Evolutionary conservation across 2,888 invertebrate genomes (phyloP).

Genomic region (Pristionchus fissidentatus): DNA sequence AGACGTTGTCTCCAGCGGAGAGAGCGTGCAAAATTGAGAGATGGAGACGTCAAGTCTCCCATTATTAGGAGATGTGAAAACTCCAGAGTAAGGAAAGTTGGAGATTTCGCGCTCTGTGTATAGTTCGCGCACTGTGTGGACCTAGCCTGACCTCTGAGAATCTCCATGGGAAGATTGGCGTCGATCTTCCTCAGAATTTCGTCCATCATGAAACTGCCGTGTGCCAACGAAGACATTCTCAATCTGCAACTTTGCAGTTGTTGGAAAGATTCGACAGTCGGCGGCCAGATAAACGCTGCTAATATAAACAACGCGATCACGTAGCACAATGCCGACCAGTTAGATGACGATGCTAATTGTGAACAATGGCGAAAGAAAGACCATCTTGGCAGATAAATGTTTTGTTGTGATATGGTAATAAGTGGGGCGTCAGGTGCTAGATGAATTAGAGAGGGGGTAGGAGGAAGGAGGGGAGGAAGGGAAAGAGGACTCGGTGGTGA

Average conservation of each 20-base stretch:
- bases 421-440: slow-evolving; percentile 13
- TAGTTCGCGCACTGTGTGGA: neutral
- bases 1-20: neutral
- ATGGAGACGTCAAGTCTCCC: too few species aligned
- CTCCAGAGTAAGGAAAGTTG: too few species aligned
- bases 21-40: neutral
- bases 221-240: too few species aligned
- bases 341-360: neutral
- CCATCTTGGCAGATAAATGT: neutral
- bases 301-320: too few species aligned
- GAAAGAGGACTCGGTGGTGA: slow-evolving; percentile 11
- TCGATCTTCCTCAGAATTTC: slow-evolving; percentile 35
- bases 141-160: neutral
- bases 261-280: too few species aligned
- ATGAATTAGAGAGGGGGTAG: neutral
- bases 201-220: slow-evolving; percentile 26
- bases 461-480: neutral
- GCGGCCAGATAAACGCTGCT: too few species aligned
- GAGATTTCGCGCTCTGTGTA: too few species aligned
- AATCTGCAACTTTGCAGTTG: too few species aligned
- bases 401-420: slow-evolving; percentile 29
- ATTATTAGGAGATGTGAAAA: too few species aligned
- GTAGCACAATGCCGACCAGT: neutral
- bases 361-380: neutral
- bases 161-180: neutral